Evolutionary conservation across 2,888 invertebrate species (phyloP).

Genomic region (Chloroclystis v-ata): DNA sequence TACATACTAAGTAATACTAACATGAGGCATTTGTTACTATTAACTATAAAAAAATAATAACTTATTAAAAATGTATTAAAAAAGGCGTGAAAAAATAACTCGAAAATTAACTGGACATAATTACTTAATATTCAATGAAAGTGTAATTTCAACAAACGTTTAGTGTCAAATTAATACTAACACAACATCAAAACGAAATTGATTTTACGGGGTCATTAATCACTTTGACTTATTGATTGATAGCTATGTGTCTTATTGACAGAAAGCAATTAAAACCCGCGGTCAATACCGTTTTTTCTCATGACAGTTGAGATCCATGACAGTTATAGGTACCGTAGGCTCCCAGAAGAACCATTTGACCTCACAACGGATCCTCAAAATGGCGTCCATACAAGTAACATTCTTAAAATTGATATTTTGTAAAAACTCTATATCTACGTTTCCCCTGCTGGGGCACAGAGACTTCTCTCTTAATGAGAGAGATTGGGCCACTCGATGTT

Average conservation of each 20-base stretch:
- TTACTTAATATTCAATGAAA: slow-evolving; percentile 31
- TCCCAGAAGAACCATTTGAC: too few relatives aligned
- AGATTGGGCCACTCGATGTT: too few relatives aligned
- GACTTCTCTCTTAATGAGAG: too few relatives aligned
- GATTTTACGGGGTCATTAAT: slow-evolving; percentile 65
- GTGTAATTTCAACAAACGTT: slow-evolving; percentile 45
- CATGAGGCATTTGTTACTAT: too few relatives aligned
- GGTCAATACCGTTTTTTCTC: slow-evolving; percentile 43
- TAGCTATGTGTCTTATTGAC: slow-evolving; percentile 61
- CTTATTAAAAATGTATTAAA: background rate
- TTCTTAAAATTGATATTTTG: too few relatives aligned
- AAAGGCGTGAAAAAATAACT: background rate
- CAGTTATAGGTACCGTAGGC: too few relatives aligned
- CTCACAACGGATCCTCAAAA: too few relatives aligned
- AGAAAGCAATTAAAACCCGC: slow-evolving; percentile 66
- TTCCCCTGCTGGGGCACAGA: too few relatives aligned
- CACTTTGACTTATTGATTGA: slow-evolving; percentile 72
- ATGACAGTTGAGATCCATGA: background rate
- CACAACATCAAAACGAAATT: slow-evolving; percentile 66
- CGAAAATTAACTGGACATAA: slow-evolving; percentile 11
- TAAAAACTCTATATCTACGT: too few relatives aligned
- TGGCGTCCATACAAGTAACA: too few relatives aligned
- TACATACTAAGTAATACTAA: too few relatives aligned
- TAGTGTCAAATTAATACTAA: slow-evolving; percentile 74
- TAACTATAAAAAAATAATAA: too few relatives aligned